Evolutionary conservation across 2,888 invertebrate species (phyloP), one percentile per base, ranked within the genome.

Genomic region (Byasa hedistus): DNA sequence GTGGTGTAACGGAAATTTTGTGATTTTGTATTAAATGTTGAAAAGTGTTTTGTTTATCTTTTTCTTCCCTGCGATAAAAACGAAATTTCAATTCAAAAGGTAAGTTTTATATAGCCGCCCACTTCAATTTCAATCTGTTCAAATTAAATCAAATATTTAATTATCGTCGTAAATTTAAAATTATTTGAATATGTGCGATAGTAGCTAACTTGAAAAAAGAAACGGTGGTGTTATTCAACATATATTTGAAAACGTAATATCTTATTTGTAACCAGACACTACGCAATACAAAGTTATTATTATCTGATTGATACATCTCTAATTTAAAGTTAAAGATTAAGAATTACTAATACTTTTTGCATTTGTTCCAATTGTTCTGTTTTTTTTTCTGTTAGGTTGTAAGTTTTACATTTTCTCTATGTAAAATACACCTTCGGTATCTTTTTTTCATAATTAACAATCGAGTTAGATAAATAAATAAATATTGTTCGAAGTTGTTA

Each of bases 181-280:
- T 36, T 19, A 4, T 44, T 59, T 32, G 48, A 56, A 55, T 59
- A 36, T 59, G 48, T 51, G 23, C 32, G 17, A 24, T 12, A 54
- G 48, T 36, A 55, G 54, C 56, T 48, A 23, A 48, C 8, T 12
- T 15, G n/a, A 24, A 7, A 63, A 66, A 66, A 48, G 21, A 27
- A 15, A 17, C 22, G n/a, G 21, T 56, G 12, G 22, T 44, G 22
- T 60, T 55, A n/a, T 32, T 60, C 55, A n/a, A 7, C 2, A 55
- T 39, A n/a, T 60, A 58, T 60, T 62, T 60, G 2, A 59, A 62
- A 22, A 55, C 61, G 75, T 73, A 68, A 70, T 76, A 78, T 80
- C 76, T 78, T 74, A 76, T 79, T 77, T 78, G 86, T 84, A 84
- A 87, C 82, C 80, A 84, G 87, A 85, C 84, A 87, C 88, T 87